phyloP scores from a whole-genome alignment of 2,888 invertebrate genomes.

The Acrobasis repandana region DNA sequence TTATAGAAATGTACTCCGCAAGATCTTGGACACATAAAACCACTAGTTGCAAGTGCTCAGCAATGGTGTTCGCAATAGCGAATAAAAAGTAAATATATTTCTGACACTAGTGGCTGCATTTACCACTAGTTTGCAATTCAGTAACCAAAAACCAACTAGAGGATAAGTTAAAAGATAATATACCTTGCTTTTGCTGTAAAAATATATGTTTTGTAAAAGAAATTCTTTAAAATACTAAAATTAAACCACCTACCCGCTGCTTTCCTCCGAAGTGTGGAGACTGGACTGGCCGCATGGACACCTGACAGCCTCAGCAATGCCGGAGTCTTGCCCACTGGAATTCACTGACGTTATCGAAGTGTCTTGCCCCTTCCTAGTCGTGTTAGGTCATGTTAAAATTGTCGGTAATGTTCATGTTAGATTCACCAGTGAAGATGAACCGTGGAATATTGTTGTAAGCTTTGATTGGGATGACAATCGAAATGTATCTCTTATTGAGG shows the following conservation, averaged over 20 bases:
- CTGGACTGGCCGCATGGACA: slow-evolving; percentile 87
- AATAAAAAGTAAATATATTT: no score
- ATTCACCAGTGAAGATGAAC: slow-evolving; percentile 23
- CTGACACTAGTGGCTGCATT: no score
- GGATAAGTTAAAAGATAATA: no score
- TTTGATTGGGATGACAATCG: not conserved
- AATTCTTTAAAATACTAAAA: slow-evolving; percentile 5
- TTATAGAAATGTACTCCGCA: no score
- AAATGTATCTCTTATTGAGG: not conserved
- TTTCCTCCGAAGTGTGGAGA: slow-evolving; percentile 86
- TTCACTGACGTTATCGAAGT: slow-evolving; percentile 91
- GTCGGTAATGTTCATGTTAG: slow-evolving; percentile 23
- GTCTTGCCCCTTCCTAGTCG: slow-evolving; percentile 81
- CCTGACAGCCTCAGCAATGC: slow-evolving; percentile 83
- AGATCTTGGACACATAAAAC: no score
- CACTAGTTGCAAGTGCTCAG: no score
- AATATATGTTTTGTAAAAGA: not conserved
- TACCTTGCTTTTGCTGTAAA: no score
- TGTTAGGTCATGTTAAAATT: slow-evolving; percentile 30
- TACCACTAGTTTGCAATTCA: no score
- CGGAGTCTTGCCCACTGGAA: slow-evolving; percentile 92
- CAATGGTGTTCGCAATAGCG: no score
- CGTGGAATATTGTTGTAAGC: slow-evolving; percentile 10
- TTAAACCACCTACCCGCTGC: slow-evolving; percentile 83
- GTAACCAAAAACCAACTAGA: no score